These are phyloP conservation scores for Pampusana beccarii DNA, from an alignment of 2,113 vertebrate genomes.

Conservation along the genomic window DNA sequence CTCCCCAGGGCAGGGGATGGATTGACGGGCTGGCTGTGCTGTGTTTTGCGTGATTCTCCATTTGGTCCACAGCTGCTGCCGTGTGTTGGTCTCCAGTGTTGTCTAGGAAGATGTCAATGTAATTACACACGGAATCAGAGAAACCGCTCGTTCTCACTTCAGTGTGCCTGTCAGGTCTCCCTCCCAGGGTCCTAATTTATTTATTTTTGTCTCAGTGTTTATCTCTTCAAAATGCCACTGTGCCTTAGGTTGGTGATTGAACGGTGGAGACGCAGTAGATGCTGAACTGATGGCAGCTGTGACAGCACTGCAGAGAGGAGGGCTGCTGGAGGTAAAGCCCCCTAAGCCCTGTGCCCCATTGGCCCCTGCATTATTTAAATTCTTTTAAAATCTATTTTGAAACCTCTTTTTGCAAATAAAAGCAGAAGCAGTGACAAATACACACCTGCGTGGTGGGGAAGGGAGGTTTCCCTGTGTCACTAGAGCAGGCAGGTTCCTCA, in stretches of 20 bases:
- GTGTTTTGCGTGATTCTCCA: fast-evolving
- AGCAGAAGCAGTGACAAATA: background rate
- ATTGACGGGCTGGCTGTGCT: background rate
- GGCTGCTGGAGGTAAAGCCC: background rate
- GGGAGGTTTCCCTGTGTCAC: background rate
- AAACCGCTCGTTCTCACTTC: background rate
- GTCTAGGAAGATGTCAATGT: slow-evolving; percentile 46
- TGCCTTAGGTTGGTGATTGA: background rate
- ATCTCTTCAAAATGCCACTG: background rate
- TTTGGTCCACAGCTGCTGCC: slow-evolving; percentile 31
- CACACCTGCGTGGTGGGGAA: background rate
- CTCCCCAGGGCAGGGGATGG: background rate
- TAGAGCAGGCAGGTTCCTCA: background rate
- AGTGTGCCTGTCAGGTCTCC: slow-evolving; percentile 16
- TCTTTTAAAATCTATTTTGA: background rate
- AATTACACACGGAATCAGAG: slow-evolving; percentile 1
- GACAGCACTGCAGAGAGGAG: background rate
- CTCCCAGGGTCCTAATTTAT: background rate
- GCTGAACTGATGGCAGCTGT: background rate
- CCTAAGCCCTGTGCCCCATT: background rate
- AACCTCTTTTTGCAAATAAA: background rate
- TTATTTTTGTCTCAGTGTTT: slow-evolving; percentile 40
- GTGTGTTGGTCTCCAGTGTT: background rate
- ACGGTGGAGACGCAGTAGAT: background rate
- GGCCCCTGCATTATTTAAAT: background rate